phyloP scores from a whole-genome alignment of 2,113 vertebrate genomes.

The Eolophus roseicapilla region DNA sequence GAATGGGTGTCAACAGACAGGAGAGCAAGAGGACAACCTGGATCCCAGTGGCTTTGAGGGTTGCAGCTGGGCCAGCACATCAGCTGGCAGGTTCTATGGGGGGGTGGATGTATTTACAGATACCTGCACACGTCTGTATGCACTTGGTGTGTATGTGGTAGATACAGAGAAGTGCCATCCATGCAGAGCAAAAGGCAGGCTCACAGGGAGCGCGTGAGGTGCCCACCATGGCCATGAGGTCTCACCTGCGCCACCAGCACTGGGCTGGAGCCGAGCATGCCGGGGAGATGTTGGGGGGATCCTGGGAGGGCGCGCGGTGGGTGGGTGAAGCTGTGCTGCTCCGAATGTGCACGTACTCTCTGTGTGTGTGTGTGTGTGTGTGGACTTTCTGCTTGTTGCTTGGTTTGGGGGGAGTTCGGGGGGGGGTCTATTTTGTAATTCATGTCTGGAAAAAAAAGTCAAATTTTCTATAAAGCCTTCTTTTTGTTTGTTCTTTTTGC shows the following conservation, averaged over 20 bases:
- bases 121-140: fast-evolving
- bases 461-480: conserved; percentile 54
- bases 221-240: fast-evolving
- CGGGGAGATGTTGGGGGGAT: fast-evolving
- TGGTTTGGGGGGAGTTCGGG: neutral
- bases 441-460: neutral
- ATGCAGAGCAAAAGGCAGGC: fast-evolving
- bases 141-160: neutral
- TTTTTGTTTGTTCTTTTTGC: conserved; percentile 66
- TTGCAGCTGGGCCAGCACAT: neutral
- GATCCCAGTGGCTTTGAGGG: neutral
- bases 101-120: neutral
- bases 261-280: neutral
- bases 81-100: fast-evolving
- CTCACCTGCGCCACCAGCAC: fast-evolving
- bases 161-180: fast-evolving
- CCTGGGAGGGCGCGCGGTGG: fast-evolving
- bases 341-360: neutral
- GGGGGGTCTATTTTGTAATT: neutral
- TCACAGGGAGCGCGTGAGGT: neutral
- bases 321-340: neutral
- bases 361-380: neutral
- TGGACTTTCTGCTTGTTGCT: neutral
- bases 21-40: neutral
- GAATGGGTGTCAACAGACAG: neutral